A percentile compares a stretch with the other conserved stretches of the same genome.
Conservation (phyloP, 2,888 invertebrate genomes). For the Sinohyriopsis cumingii region DNA sequence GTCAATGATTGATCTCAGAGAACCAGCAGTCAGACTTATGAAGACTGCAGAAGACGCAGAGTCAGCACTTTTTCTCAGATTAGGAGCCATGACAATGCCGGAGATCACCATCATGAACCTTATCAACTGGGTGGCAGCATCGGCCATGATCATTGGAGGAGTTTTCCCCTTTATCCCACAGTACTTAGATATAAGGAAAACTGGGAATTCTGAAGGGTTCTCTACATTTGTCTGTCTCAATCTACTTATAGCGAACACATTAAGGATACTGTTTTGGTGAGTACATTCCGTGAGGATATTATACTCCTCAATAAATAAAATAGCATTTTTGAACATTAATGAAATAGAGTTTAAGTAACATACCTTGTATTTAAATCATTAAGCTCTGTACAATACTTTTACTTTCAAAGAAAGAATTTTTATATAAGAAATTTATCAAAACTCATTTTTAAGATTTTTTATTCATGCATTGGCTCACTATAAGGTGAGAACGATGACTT, state of each 20-base stretch:
- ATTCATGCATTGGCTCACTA: no score
- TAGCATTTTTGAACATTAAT: no score
- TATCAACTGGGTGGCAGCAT: conserved; percentile 52
- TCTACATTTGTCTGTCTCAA: conserved; percentile 97
- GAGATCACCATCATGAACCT: conserved; percentile 45
- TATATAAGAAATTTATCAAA: no score
- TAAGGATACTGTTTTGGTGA: conserved; percentile 98
- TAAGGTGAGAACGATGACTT: no score
- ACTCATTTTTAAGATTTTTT: no score
- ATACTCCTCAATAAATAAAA: no score
- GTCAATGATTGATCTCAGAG: conserved; percentile 26
- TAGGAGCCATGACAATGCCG: conserved; percentile 22
- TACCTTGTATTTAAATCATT: no score
- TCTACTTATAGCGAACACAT: conserved; percentile 93
- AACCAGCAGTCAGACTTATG: conserved; percentile 20
- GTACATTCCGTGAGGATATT: conserved; percentile 63
- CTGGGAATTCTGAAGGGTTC: conserved; percentile 96
- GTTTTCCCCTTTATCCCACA: conserved; percentile 97
- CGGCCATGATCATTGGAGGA: conserved; percentile 94
- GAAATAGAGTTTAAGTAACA: no score
- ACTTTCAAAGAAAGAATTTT: no score
- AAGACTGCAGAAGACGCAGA: conserved; percentile 16
- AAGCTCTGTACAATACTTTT: no score
- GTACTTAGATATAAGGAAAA: conserved; percentile 91
- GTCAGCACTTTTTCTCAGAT: conserved; percentile 9